These are phyloP conservation scores for Fopius arisanus DNA, from an alignment of 1,140 invertebrate genomes.

Conservation along the genomic window DNA sequence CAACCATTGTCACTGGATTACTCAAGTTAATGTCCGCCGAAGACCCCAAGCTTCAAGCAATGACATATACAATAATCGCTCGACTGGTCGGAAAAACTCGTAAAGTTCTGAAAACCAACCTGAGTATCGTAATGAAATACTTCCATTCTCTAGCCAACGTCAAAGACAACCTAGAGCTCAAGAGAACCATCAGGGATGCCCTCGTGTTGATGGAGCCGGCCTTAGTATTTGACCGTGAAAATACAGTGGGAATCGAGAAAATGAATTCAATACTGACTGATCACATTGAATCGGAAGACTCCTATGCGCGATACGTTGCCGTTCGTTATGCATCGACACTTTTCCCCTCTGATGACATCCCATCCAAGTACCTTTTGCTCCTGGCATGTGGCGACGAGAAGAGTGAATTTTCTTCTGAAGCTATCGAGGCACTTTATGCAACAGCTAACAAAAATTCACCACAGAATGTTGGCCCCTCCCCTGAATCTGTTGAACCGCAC, in stretches of 20 bases:
- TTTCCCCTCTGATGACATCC: conserved; percentile 81
- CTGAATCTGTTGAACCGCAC: too few relatives aligned
- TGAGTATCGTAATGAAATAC: conserved; percentile 70
- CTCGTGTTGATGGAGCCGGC: conserved; percentile 68
- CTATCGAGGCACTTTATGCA: conserved; percentile 75
- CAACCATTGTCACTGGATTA: conserved; percentile 60
- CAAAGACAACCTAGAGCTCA: conserved; percentile 65
- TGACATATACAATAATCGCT: conserved; percentile 81
- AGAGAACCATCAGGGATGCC: conserved; percentile 68
- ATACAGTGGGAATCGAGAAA: conserved; percentile 54
- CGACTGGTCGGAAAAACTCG: conserved; percentile 75
- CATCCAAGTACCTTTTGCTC: conserved; percentile 84
- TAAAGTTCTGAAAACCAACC: conserved; percentile 74
- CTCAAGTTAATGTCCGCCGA: conserved; percentile 60
- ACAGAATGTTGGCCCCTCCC: too few relatives aligned
- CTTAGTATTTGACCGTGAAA: conserved; percentile 58
- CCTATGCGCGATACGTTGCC: conserved; percentile 73
- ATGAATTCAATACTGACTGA: conserved; percentile 67
- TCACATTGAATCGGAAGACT: conserved; percentile 56
- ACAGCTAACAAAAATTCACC: conserved; percentile 64
- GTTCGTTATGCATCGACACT: conserved; percentile 83
- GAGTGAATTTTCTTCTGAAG: conserved; percentile 79
- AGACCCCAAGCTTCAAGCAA: conserved; percentile 70
- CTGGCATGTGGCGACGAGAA: conserved; percentile 85
- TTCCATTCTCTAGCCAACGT: conserved; percentile 71